Base-by-base conservation (phyloP, 2,797 vertebrate genomes). In the Phalanger gymnotis region DNA sequence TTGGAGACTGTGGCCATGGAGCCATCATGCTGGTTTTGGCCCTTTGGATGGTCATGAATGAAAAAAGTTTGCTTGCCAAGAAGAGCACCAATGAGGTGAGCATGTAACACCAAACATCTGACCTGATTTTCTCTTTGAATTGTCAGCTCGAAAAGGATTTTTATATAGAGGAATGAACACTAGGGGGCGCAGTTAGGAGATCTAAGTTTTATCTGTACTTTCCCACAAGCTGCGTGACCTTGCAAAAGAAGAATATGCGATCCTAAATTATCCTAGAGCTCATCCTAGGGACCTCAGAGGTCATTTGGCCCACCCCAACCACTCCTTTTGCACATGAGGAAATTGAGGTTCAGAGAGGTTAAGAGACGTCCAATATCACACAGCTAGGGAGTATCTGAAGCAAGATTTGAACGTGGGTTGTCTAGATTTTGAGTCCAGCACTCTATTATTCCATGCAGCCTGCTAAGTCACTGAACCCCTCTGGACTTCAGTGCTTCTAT, bases 1-100 rank as follows among this genome's bases (percentile, higher is more conserved):
- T 99, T 96, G 99, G 99, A 30, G 99, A 99, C 93, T 99, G 98
- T 53, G 99, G 99, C 6, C 99, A 99, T 0, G 99, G 99, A 0
- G 95, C 97, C 0, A 96, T 99, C 96, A 99, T 99, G 99, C 81
- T 99, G 34, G 97, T 97, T 91, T 99, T 99, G 0, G 99, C 98
- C 0, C 98, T 99, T 58, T 99, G 99, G 98, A 99, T 99, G 99
- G 97, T 99, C 91, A 91, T 98, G 28, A 99, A 99, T 0, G 99
- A 99, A 97, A 98, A 97, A 51, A 95, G 55, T 2, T 96, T 99
- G 93, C 97, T 98, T 12, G 95, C 98, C 87, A 98, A 99, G 96
- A 99, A 99, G 92, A 97, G 96, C 1, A 95, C 97, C 96, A 99
- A 98, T 13, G 99, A 99, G 99, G 99, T 99, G 95, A 98, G 99